Evolutionary conservation across 2,113 vertebrate species (phyloP).

Genomic region (Lichenostomus cassidix): DNA sequence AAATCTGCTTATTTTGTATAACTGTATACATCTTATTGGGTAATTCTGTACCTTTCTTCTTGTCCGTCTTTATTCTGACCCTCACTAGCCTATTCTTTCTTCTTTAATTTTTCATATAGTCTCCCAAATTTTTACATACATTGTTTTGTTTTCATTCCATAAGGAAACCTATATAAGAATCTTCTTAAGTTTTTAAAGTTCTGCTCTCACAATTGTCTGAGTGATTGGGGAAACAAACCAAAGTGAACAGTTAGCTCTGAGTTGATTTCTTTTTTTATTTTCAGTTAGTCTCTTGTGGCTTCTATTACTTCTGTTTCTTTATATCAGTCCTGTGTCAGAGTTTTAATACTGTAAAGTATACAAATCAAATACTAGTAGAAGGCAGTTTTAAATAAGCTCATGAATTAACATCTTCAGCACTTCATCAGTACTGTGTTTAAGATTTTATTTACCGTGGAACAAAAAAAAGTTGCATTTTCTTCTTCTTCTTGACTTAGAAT

Average conservation of each 20-base stretch:
- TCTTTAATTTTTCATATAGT: neutral
- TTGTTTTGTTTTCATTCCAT: neutral
- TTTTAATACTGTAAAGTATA: neutral
- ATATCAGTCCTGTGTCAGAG: neutral
- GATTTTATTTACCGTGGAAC: neutral
- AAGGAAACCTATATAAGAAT: neutral
- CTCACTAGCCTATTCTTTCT: neutral
- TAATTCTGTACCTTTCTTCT: neutral
- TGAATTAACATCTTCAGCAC: neutral
- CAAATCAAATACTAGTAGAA: neutral
- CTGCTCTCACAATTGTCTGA: neutral
- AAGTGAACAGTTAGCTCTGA: neutral
- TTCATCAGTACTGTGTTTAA: neutral
- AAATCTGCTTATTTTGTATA: neutral
- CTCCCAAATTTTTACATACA: neutral
- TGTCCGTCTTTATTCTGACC: neutral
- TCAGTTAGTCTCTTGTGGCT: neutral
- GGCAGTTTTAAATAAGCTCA: neutral
- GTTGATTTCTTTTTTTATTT: neutral
- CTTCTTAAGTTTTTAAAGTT: neutral
- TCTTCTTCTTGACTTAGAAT: neutral
- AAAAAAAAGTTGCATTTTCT: neutral
- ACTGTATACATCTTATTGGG: neutral
- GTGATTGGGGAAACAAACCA: rapidly evolving
- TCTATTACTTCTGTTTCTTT: neutral